Evolutionary conservation across 2,888 invertebrate genomes (phyloP).

Genomic region (Leucophenga montana): DNA sequence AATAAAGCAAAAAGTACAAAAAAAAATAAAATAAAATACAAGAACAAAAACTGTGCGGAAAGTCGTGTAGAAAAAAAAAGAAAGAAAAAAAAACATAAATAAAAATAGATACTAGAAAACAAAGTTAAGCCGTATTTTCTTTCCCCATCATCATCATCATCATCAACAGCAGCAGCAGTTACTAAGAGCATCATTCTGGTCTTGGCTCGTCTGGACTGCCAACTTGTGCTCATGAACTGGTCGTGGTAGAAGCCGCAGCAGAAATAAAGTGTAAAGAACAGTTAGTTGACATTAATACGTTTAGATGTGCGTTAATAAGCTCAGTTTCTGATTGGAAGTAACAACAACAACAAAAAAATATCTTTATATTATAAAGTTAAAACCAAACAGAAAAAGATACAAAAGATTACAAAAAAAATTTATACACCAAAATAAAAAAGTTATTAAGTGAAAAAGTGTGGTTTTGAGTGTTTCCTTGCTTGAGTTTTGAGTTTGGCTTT

Average conservation of each 20-base stretch:
- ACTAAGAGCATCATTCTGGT: neutral
- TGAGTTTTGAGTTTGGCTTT: neutral
- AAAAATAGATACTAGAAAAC: neutral
- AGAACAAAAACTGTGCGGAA: conserved; percentile 21
- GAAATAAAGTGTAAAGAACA: conserved; percentile 48
- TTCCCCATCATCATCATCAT: neutral
- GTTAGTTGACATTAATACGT: conserved; percentile 68
- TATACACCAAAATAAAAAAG: neutral
- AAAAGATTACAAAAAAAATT: conserved; percentile 16
- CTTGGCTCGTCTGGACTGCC: conserved; percentile 8
- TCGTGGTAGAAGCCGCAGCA: neutral
- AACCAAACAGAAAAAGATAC: conserved; percentile 5
- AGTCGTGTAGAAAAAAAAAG: conserved; percentile 1
- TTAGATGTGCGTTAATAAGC: conserved; percentile 39
- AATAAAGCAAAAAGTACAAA: conserved; percentile 20
- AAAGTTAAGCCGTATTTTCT: neutral
- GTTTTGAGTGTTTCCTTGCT: neutral
- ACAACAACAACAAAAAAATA: neutral
- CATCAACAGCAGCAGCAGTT: neutral
- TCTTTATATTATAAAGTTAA: conserved; percentile 36
- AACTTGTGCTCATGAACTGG: neutral
- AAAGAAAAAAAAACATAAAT: neutral
- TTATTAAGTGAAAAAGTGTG: conserved; percentile 9
- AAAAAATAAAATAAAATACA: conserved; percentile 28
- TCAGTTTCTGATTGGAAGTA: conserved; percentile 22